Evolutionary conservation across 2,113 vertebrate species (phyloP).

Genomic region (Lepisosteus osseus): DNA sequence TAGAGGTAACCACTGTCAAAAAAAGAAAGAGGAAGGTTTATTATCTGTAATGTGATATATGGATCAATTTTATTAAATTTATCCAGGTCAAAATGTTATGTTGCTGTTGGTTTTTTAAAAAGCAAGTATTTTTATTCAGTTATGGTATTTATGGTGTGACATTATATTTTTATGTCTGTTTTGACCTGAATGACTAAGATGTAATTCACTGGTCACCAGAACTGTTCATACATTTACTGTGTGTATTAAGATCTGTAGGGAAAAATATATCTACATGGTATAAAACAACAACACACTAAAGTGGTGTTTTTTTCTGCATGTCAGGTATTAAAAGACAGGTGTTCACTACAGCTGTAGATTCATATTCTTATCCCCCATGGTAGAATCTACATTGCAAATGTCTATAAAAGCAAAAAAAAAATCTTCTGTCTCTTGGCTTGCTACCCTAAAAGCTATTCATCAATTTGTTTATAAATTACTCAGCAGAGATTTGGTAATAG

Average conservation of each 20-base stretch:
- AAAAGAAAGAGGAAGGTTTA: no score
- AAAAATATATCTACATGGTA: constrained; percentile 28
- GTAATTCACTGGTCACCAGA: no score
- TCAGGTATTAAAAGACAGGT: constrained; percentile 17
- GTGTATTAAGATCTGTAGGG: constrained; percentile 26
- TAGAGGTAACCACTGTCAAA: no score
- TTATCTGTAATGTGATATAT: no score
- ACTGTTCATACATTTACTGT: no score
- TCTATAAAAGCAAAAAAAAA: constrained; percentile 21
- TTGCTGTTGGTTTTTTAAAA: no score
- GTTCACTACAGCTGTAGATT: constrained; percentile 1
- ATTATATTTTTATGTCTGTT: no score
- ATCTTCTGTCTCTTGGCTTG: constrained; percentile 15
- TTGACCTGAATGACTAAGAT: no score
- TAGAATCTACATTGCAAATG: constrained; percentile 35
- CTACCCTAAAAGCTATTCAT: constrained; percentile 35
- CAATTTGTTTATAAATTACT: constrained; percentile 39
- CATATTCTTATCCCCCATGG: constrained; percentile 27
- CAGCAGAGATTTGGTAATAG: constrained; percentile 36
- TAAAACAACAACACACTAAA: background rate
- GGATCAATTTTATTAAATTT: no score
- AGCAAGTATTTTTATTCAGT: no score
- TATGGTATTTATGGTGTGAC: no score
- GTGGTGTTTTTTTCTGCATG: constrained; percentile 16
- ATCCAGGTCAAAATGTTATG: no score